phyloP scores from a whole-genome alignment of 2,888 invertebrate species.

The Tetragonula carbonaria region DNA sequence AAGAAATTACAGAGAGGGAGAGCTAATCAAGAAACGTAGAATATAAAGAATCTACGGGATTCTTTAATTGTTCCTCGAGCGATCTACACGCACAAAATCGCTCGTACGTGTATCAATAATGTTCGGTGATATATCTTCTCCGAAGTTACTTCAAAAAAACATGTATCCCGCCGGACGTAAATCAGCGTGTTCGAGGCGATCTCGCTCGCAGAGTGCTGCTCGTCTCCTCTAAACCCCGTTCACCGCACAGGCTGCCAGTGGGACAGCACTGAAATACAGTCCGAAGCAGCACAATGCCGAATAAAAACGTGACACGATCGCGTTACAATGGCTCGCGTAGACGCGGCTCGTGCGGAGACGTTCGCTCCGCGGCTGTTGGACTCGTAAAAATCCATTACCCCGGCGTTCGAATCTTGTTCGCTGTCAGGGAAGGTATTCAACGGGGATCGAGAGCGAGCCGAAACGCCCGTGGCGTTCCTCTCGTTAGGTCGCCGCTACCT shows the following conservation, averaged over 20 bases:
- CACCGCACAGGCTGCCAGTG: neutral
- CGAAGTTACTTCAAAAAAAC: neutral
- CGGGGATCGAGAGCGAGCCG: slow-evolving; percentile 62
- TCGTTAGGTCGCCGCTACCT: slow-evolving; percentile 62
- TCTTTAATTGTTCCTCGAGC: neutral
- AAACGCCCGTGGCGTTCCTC: slow-evolving; percentile 62
- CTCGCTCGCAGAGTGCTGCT: slow-evolving; percentile 6
- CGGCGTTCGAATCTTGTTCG: slow-evolving; percentile 64
- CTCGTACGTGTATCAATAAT: neutral
- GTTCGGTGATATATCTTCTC: neutral
- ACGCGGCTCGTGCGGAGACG: slow-evolving; percentile 20
- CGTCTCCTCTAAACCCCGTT: neutral
- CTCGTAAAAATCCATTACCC: slow-evolving; percentile 70
- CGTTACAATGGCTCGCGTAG: slow-evolving; percentile 47
- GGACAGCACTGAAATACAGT: slow-evolving; percentile 46
- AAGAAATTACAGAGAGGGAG: neutral
- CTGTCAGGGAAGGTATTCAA: slow-evolving; percentile 59
- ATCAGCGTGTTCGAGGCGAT: slow-evolving; percentile 2
- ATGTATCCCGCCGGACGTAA: neutral
- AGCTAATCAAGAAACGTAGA: too few relatives aligned
- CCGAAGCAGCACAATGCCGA: slow-evolving; percentile 39
- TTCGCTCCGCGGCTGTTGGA: slow-evolving; percentile 20
- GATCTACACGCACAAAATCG: neutral
- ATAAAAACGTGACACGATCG: slow-evolving; percentile 54
- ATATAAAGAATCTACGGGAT: neutral